A percentile compares a stretch with the other conserved stretches of the same genome.
phyloP scores from a whole-genome alignment of 2,888 invertebrate genomes.

The Cecidostiba fungosa region DNA sequence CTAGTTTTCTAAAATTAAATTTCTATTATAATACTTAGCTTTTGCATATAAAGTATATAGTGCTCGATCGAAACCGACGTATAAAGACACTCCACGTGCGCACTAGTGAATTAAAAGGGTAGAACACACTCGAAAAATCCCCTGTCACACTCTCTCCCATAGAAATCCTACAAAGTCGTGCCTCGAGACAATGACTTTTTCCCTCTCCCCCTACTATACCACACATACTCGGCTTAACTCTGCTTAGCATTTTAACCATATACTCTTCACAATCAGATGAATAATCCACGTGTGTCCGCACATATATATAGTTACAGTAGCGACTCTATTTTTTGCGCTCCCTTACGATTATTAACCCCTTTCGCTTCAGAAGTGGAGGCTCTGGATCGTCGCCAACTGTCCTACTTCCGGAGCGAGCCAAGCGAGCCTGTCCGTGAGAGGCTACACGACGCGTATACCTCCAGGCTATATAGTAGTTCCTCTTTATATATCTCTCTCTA shows the following conservation, averaged over 20 bases:
- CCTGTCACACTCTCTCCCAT: conserved; percentile 16
- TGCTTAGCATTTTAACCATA: conserved; percentile 67
- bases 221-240: conserved; percentile 53
- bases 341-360: conserved; percentile 57
- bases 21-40: neutral
- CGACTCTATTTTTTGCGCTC: conserved; percentile 15
- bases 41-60: too few species aligned
- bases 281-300: conserved; percentile 56
- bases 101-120: too few species aligned
- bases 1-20: too few species aligned
- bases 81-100: too few species aligned
- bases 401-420: conserved; percentile 65
- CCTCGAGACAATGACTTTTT: conserved; percentile 56
- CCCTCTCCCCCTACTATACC: conserved; percentile 62
- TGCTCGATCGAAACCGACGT: neutral
- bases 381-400: conserved; percentile 67
- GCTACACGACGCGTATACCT: conserved; percentile 12
- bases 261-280: conserved; percentile 58
- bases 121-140: too few species aligned
- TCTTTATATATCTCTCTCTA: neutral
- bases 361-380: conserved; percentile 16
- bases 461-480: neutral
- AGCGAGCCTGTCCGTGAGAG: conserved; percentile 55
- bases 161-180: conserved; percentile 63
- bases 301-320: neutral